Percentiles rank a stretch among this genome's conserved stretches.
phyloP scores from a whole-genome alignment of 2,797 vertebrate species.

The Corythornis leucogaster region DNA sequence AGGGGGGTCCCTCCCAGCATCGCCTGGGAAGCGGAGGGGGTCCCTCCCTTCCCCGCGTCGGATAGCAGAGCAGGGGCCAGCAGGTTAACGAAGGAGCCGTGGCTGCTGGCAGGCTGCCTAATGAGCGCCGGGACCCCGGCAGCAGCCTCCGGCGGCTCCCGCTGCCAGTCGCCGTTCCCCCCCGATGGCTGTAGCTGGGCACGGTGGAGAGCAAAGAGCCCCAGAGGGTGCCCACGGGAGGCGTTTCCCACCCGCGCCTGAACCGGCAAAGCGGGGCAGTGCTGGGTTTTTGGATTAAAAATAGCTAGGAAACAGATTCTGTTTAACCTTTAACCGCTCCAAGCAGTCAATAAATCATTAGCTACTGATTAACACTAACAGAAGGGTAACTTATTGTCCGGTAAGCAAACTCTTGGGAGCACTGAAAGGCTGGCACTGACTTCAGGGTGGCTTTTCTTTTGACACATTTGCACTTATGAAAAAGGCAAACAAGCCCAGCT shows the following conservation, averaged over 20 bases:
- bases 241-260: neutral
- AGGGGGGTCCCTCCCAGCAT: neutral
- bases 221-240: neutral
- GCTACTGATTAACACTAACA: constrained; percentile 67
- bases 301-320: constrained; percentile 65
- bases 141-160: neutral
- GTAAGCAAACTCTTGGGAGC: constrained; percentile 48
- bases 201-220: neutral
- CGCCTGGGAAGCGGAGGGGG: constrained; percentile 32
- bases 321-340: constrained; percentile 65
- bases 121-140: neutral
- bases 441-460: constrained; percentile 48
- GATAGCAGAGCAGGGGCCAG: neutral
- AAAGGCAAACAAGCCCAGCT: constrained; percentile 1
- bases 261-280: neutral
- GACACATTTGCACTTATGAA: constrained; percentile 4
- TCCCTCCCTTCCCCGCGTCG: neutral
- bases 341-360: constrained; percentile 65
- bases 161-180: neutral
- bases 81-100: constrained; percentile 38
- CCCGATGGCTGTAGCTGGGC: neutral
- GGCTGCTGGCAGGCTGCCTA: neutral
- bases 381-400: constrained; percentile 39
- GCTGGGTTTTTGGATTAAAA: neutral
- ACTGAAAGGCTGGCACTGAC: constrained; percentile 45